phyloP scores from a whole-genome alignment of 2,113 vertebrate genomes.

The Rhagologus leucostigma region DNA sequence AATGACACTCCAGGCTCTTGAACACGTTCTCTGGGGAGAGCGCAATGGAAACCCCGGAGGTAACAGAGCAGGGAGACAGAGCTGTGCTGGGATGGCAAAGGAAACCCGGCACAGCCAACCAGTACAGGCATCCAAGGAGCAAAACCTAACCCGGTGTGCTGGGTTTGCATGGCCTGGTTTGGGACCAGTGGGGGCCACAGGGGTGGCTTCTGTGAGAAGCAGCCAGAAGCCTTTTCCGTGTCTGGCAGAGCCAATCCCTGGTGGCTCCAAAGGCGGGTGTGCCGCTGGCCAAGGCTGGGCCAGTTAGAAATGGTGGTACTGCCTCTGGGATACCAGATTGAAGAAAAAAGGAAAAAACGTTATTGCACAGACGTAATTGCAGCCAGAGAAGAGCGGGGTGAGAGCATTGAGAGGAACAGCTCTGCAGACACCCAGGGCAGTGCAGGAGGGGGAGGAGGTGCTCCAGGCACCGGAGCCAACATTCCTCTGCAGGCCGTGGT shows the following conservation, averaged over 20 bases:
- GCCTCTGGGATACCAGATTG: background rate
- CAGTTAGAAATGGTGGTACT: background rate
- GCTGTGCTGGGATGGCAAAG: background rate
- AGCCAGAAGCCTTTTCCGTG: background rate
- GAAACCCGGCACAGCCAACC: no score
- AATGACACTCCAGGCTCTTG: background rate
- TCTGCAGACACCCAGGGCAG: background rate
- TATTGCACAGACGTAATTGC: no score
- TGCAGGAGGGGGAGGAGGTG: background rate
- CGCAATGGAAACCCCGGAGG: accelerated
- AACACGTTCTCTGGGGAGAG: background rate
- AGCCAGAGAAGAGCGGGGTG: background rate
- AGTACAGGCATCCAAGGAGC: background rate
- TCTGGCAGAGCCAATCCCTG: background rate
- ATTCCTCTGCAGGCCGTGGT: background rate
- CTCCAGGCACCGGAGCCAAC: background rate
- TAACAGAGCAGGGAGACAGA: background rate
- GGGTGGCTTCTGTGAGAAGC: background rate
- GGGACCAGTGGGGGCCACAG: background rate
- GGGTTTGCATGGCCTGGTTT: background rate
- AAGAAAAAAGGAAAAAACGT: background rate
- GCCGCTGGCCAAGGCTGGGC: background rate
- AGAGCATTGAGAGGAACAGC: background rate
- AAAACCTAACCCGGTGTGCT: accelerated
- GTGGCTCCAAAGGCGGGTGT: no score